Evolutionary conservation across 2,797 vertebrate species (phyloP), one percentile per base, ranked within the genome.

Genomic region (Pelobates cultripes): DNA sequence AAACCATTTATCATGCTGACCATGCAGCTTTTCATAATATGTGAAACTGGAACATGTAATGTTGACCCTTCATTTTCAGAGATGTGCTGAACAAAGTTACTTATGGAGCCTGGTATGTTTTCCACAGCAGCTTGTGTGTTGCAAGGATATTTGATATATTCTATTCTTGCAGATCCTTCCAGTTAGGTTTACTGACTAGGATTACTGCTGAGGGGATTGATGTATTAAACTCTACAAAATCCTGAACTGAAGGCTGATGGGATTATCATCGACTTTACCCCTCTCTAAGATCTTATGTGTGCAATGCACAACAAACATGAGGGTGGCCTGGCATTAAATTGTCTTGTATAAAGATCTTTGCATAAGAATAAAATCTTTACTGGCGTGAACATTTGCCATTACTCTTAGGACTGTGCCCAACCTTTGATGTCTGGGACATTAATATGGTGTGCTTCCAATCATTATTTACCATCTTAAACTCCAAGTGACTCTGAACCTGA

Each of bases 391-490:
- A 66, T 75, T 61, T 61, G 47, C 44, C 57, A 40, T 44, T 10
- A 17, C 47, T 7, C 10, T 44, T 61, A 40, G 43, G 51, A 10
- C 64, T 55, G 42, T 80, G 70, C 70, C 45, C 63, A 73, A 8
- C 12, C 51, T 70, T 53, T 81, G 64, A 57, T 41, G 14, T 74
- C 14, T 55, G 43, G 15, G 51, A 57, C 17, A 63, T 63, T 67
- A 28, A 73, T 74, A 10, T 70, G 73, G 79, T 12, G 61, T 13
- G 41, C 63, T 45, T 75, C 64, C 72, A 61, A 5, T 13, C 61
- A 4, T 57, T 28, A 80, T 75, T 80, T 80, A 80, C 51, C 12
- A 9, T 69, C 63, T 47, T 80, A 69, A 73, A 80, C 79, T 80
- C 67, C 53, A 53, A 42, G 73, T 80, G 51, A 80, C 79, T 72